Conservation (phyloP, 2,797 vertebrate species). For the Morelia viridis region DNA sequence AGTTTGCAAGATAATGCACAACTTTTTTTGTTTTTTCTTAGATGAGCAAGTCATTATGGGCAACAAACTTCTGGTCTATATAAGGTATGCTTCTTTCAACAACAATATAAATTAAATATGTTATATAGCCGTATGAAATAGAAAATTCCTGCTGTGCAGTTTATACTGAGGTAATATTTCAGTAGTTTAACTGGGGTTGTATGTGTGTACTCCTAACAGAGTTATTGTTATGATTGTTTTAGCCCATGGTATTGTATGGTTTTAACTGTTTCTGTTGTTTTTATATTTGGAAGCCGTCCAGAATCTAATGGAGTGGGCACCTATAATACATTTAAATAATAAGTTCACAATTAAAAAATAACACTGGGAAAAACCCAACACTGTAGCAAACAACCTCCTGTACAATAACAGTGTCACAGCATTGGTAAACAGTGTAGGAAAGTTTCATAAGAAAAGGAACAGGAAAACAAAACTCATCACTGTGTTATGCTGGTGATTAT, state of each 20-base stretch:
- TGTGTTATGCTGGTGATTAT: background rate
- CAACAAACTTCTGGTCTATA: slow-evolving; percentile 96
- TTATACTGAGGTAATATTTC: background rate
- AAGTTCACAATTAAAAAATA: background rate
- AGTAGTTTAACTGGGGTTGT: background rate
- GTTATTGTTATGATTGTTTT: background rate
- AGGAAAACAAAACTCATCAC: background rate
- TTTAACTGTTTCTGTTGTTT: background rate
- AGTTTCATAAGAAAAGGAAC: background rate
- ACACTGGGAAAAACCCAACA: background rate
- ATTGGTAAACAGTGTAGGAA: background rate
- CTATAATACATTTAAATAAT: background rate
- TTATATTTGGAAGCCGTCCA: background rate
- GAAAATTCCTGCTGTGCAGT: background rate
- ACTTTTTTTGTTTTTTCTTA: slow-evolving; percentile 63
- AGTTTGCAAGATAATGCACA: background rate
- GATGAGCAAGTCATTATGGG: slow-evolving; percentile 96
- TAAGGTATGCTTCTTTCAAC: slow-evolving; percentile 80
- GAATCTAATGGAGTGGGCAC: background rate
- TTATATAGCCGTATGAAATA: background rate
- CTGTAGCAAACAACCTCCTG: background rate
- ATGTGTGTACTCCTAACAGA: background rate
- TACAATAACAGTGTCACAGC: background rate
- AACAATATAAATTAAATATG: background rate
- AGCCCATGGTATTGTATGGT: background rate